A percentile compares a stretch with the other conserved stretches of the same genome.
Conservation (phyloP, 2,888 invertebrate genomes). For the Caenorhabditis japonica region DNA sequence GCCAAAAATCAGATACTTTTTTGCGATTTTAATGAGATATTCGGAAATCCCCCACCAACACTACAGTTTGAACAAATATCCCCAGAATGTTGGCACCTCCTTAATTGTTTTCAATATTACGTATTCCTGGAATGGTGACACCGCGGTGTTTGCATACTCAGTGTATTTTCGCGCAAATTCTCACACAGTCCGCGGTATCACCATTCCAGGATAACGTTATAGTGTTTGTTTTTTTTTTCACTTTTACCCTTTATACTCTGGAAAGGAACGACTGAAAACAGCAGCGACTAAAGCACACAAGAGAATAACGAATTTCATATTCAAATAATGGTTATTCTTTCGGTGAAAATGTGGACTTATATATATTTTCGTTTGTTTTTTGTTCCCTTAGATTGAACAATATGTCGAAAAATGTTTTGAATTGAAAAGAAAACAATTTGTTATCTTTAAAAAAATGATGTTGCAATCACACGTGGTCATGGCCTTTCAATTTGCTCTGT, state of each 20-base stretch:
- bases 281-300: constrained; percentile 12
- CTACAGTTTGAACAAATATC: too few relatives aligned
- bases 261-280: neutral
- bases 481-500: neutral
- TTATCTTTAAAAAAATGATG: constrained; percentile 1
- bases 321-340: constrained; percentile 1
- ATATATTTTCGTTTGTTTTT: constrained; percentile 17
- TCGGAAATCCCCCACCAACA: too few relatives aligned
- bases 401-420: too few relatives aligned
- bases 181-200: too few relatives aligned
- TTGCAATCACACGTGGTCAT: neutral
- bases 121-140: too few relatives aligned
- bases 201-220: too few relatives aligned
- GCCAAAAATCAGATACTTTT: too few relatives aligned
- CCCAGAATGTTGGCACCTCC: too few relatives aligned
- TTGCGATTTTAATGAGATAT: too few relatives aligned
- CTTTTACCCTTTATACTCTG: constrained; percentile 16
- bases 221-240: neutral
- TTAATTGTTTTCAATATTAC: too few relatives aligned
- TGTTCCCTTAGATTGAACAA: neutral
- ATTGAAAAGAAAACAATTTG: neutral
- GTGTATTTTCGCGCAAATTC: too few relatives aligned
- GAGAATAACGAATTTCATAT: constrained; percentile 22
- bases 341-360: neutral
- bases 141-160: too few relatives aligned